These are phyloP conservation scores for Xestia sexstrigata DNA, from an alignment of 2,888 invertebrate genomes.

Conservation along the genomic window DNA sequence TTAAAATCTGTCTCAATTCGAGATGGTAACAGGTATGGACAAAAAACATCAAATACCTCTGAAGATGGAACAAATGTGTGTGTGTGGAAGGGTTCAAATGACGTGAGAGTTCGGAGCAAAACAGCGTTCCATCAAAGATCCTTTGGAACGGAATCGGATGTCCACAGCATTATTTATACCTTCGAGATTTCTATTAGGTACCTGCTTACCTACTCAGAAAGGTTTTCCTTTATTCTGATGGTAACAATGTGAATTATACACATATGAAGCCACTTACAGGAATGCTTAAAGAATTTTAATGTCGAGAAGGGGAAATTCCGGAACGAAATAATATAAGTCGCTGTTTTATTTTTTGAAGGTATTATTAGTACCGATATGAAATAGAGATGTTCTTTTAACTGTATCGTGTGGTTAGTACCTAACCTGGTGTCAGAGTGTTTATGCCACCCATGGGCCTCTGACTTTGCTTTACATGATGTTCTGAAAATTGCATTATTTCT, in stretches of 20 bases:
- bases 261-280: neutral
- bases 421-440: too few relatives aligned
- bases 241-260: slow-evolving; percentile 30
- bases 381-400: neutral
- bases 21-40: neutral
- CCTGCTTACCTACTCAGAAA: slow-evolving; percentile 4
- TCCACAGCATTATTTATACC: slow-evolving; percentile 15
- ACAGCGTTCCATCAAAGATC: slow-evolving; percentile 11
- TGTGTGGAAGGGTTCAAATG: slow-evolving; percentile 2
- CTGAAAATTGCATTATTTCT: neutral
- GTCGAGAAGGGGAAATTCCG: neutral
- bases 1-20: neutral
- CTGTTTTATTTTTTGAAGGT: slow-evolving; percentile 3
- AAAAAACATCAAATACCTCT: neutral
- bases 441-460: too few relatives aligned
- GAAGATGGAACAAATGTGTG: neutral
- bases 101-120: neutral
- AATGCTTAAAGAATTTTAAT: slow-evolving; percentile 20
- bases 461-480: neutral
- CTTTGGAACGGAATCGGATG: slow-evolving; percentile 26
- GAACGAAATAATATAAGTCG: neutral
- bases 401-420: too few relatives aligned
- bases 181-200: slow-evolving; percentile 24
- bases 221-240: slow-evolving; percentile 12
- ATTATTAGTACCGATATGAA: neutral